Conservation (phyloP, 2,797 vertebrate species). For the Darevskia nairensis region DNA sequence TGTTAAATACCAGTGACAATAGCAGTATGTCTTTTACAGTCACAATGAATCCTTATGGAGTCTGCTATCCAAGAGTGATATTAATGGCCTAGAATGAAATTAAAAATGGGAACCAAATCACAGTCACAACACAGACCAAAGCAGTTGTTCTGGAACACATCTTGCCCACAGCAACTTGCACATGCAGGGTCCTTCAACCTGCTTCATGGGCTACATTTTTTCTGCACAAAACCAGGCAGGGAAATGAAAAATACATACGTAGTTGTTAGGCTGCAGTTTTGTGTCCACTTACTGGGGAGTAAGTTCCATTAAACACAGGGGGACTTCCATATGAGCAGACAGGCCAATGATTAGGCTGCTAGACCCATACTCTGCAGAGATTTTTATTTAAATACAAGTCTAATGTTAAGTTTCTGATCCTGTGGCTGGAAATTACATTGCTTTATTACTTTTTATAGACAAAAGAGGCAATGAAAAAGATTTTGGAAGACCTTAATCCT, state of each 20-base stretch:
- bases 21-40: background rate
- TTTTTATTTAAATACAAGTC: background rate
- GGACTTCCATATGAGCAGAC: background rate
- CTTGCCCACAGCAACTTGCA: too few relatives aligned
- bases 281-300: too few relatives aligned
- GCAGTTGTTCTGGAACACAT: too few relatives aligned
- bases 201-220: too few relatives aligned
- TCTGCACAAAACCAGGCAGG: too few relatives aligned
- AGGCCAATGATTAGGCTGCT: background rate
- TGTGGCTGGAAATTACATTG: background rate
- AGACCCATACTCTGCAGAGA: background rate
- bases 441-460: conserved; percentile 78
- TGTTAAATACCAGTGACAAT: background rate
- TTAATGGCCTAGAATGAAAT: background rate
- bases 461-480: conserved; percentile 81
- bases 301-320: background rate
- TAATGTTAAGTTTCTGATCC: background rate
- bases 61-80: background rate
- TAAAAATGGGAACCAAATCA: too few relatives aligned
- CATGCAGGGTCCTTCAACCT: too few relatives aligned
- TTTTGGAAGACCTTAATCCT: conserved; percentile 83
- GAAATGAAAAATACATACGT: too few relatives aligned
- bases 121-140: too few relatives aligned
- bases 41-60: background rate
- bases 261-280: too few relatives aligned